Evolutionary conservation across 2,888 invertebrate genomes (phyloP).

Genomic region (Carpatolechia fugitivella): DNA sequence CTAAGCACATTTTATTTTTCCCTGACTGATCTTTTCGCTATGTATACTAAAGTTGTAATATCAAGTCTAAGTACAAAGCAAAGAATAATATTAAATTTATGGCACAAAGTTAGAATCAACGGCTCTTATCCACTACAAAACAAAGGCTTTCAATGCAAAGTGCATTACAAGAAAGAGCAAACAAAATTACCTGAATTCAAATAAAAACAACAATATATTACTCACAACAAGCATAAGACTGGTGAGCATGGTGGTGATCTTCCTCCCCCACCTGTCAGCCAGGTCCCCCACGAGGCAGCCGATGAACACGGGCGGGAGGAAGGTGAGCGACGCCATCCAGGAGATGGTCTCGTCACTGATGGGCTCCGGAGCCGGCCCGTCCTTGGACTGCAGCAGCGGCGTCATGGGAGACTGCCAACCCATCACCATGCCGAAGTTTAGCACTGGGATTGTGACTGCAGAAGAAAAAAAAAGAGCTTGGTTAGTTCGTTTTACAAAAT

Average conservation of each 20-base stretch:
- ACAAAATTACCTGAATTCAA: too few relatives aligned
- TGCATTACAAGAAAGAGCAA: too few relatives aligned
- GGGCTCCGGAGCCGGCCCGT: constrained; percentile 69
- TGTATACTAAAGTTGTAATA: too few relatives aligned
- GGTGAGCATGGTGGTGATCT: constrained; percentile 70
- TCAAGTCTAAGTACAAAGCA: too few relatives aligned
- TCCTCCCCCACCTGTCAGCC: constrained; percentile 77
- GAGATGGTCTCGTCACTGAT: constrained; percentile 73
- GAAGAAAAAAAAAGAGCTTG: constrained; percentile 18
- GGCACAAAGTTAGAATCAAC: too few relatives aligned
- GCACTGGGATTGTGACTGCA: constrained; percentile 75
- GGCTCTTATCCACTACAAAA: too few relatives aligned
- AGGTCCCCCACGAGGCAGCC: constrained; percentile 74
- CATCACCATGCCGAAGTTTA: constrained; percentile 77
- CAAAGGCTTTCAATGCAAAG: too few relatives aligned
- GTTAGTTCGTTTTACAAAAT: too few relatives aligned
- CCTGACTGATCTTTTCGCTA: too few relatives aligned
- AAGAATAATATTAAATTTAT: too few relatives aligned
- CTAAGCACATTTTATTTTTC: too few relatives aligned
- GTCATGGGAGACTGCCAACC: constrained; percentile 81
- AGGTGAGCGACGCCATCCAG: constrained; percentile 79
- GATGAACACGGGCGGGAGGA: constrained; percentile 76
- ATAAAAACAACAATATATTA: constrained; percentile 2
- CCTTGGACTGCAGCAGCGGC: constrained; percentile 62
- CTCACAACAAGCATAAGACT: constrained; percentile 78